A percentile compares a stretch with the other conserved stretches of the same genome.
These are phyloP conservation scores for Stomorhina lunata DNA, from an alignment of 2,888 invertebrate species.

Conservation along the genomic window DNA sequence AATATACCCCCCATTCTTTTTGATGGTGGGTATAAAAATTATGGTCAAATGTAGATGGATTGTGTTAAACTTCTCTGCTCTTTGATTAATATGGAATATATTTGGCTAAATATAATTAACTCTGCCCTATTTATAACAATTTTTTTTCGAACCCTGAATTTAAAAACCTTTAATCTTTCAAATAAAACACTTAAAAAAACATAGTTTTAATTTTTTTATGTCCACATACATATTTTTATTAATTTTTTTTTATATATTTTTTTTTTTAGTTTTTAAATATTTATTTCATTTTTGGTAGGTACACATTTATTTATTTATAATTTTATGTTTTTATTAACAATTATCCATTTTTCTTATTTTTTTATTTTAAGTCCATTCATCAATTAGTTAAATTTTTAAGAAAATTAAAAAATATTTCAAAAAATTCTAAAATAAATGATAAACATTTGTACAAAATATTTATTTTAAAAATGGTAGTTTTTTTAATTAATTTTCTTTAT, in stretches of 20 bases:
- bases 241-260: not conserved
- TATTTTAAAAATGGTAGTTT: constrained; percentile 16
- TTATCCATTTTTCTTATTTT: not conserved
- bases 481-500: constrained; percentile 16
- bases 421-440: constrained; percentile 46
- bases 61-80: no score
- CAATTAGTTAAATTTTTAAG: constrained; percentile 21
- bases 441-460: constrained; percentile 58
- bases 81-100: no score
- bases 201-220: constrained; percentile 29
- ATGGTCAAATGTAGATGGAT: no score
- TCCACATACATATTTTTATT: constrained; percentile 48
- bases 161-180: no score
- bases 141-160: no score
- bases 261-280: not conserved
- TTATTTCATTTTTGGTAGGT: constrained; percentile 47
- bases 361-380: no score
- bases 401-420: constrained; percentile 24
- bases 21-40: no score
- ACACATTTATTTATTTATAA: constrained; percentile 49
- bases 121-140: no score
- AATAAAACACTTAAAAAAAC: constrained; percentile 29
- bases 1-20: no score
- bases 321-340: constrained; percentile 32
- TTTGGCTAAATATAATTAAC: no score